Evolutionary conservation across 2,888 invertebrate genomes (phyloP).

Genomic region (Hartigia nigra): DNA sequence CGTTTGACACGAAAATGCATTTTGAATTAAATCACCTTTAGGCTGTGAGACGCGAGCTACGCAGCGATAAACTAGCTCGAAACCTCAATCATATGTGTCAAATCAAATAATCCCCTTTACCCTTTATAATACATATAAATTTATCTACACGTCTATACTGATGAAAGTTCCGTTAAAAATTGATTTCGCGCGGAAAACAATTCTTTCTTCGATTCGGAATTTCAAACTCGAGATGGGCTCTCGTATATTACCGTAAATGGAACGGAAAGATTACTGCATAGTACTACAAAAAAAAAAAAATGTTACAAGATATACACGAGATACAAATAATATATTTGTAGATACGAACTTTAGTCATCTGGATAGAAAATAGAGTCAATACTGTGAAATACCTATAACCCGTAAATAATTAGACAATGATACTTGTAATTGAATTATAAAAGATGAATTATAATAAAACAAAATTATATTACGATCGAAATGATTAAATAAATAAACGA

Average conservation of each 20-base stretch:
- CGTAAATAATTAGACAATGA: constrained; percentile 51
- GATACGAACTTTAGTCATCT: constrained; percentile 59
- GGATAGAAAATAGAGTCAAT: constrained; percentile 63
- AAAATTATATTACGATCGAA: constrained; percentile 50
- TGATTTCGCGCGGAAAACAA: constrained; percentile 15
- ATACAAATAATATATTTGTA: constrained; percentile 58
- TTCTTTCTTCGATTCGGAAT: constrained; percentile 12
- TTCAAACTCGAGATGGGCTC: neutral
- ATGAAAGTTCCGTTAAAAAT: neutral
- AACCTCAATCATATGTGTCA: constrained; percentile 65
- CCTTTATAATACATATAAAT: constrained; percentile 51
- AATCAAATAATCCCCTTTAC: constrained; percentile 58
- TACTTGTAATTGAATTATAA: constrained; percentile 61
- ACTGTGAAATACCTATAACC: constrained; percentile 61
- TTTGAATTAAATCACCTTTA: constrained; percentile 56
- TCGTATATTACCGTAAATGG: neutral
- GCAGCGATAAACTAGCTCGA: constrained; percentile 61
- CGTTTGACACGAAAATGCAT: constrained; percentile 42
- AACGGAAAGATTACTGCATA: constrained; percentile 28
- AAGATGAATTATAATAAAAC: constrained; percentile 50
- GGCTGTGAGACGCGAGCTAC: constrained; percentile 65
- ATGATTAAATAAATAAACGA: constrained; percentile 48
- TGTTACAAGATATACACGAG: constrained; percentile 17
- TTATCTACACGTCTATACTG: constrained; percentile 14
- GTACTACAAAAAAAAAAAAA: constrained; percentile 23